Evolutionary conservation across 2,888 invertebrate species (phyloP), one percentile per base, ranked within the genome.

Genomic region (Nomada fabriciana): DNA sequence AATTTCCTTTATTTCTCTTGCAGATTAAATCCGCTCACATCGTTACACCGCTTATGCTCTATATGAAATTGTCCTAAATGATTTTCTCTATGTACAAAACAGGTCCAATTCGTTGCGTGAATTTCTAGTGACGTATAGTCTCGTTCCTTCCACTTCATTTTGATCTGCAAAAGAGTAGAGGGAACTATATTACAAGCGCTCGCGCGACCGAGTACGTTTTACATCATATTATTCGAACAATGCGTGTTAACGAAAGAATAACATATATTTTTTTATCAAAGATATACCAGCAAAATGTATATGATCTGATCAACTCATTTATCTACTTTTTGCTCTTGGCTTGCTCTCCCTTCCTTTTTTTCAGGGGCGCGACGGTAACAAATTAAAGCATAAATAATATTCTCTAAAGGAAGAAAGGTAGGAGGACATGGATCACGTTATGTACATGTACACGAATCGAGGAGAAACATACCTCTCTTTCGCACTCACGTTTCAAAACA

Each of bases 131-230:
- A 79, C 82, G 74, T 64, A 42, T 75, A 74, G 87, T 79, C 83
- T 81, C 85, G 82, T 82, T 81, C 87, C 80, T 87, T 11, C 15
- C 18, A 59, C 20, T 43, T 92, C 88, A 91, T 86, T 90, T 91
- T 77, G 88, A 92, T 91, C 93, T 93, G 92, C 42, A 93, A 93
- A 72, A 87, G 71, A 91, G 87, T 36, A 86, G 57, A 52, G 80
- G 29, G 82, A 63, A 64, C 36, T 15, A 55, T 36, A 69, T 76
- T 20, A 81, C 64, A 73, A 50, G 53, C 63, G 23, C 5, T 59
- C 42, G 13, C 15, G 23, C 1, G 47, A 7, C 11, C 36, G 10
- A n/a, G 18, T 13, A 47, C 2, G 7, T 2, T 15, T 13, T 20
- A 15, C 11, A 18, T 53, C 9, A 15, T 55, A 68, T 55, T n/a